Base-by-base conservation (phyloP, 1,140 invertebrate genomes). In the Drosophila burlai region DNA sequence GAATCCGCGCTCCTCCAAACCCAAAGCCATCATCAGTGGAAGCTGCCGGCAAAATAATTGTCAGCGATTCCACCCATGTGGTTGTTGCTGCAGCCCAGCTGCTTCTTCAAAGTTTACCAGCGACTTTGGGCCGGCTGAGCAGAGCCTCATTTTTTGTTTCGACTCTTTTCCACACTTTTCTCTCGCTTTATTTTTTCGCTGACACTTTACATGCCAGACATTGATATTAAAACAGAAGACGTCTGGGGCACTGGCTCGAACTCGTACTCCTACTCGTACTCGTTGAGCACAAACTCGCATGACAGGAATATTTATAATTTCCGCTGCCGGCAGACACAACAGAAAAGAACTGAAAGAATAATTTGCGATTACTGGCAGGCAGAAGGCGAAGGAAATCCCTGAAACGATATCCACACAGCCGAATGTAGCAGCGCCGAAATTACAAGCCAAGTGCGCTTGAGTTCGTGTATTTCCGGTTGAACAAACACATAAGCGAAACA, bases 401-500 rank as follows among this genome's bases (percentile, higher is more conserved):
- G 60, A 69, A 80, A 68, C 71, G 71, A 73, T 74, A 74, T 38
- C 64, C 64, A 38, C 58, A 67, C 34, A 67, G 52, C 42, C 64
- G 64, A 55, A 65, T 62, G 63, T 59, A 62, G 45, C 43, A 59
- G 67, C 71, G 49, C 81, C 40, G 76, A 76, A 66, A 76, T 79
- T 82, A 86, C 80, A 86, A 81, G 74, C 67, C 83, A 83, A 91
- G 87, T 86, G 87, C 80, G 83, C 83, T 91, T 85, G 83, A 83
- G 83, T 91, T 91, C 87, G 87, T 91, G 87, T 81, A 91, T 86
- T 92, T 92, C 90, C 86, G 90, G 91, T 92, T 92, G 90, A 92
- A 92, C 86, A 87, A 92, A 92, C 81, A 92, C 81, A 92, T 92
- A 92, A 91, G 75, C 85, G 77, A 89, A 90, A 89, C 74, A 89